Evolutionary conservation across 2,797 vertebrate genomes (phyloP).

Genomic region (Oreochromis mossambicus): DNA sequence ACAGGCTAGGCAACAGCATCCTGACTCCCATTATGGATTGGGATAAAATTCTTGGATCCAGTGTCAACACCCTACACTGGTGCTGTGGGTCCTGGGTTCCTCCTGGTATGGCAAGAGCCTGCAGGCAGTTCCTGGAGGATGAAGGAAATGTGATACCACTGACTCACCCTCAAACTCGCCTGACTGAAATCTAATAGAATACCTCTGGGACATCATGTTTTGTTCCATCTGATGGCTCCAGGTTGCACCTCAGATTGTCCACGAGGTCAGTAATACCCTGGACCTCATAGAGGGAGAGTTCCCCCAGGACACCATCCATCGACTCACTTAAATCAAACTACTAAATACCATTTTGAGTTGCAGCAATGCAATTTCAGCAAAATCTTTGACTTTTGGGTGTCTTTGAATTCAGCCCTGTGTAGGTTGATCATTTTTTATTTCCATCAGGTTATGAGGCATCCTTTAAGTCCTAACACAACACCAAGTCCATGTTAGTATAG

Average conservation of each 20-base stretch:
- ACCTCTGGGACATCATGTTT: accelerated
- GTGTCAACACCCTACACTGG: neutral
- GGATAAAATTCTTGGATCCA: neutral
- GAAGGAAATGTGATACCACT: neutral
- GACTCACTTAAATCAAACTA: accelerated
- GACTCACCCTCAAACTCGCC: accelerated
- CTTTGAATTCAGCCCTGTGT: neutral
- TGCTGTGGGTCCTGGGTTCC: neutral
- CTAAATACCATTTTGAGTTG: neutral
- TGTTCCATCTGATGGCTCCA: neutral
- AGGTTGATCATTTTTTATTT: neutral
- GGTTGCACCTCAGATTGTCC: neutral
- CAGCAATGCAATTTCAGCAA: neutral
- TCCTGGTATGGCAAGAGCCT: neutral
- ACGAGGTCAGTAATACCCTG: neutral
- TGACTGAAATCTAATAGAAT: neutral
- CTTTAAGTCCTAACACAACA: neutral
- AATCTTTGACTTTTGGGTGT: neutral
- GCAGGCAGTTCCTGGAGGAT: neutral
- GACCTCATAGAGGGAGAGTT: neutral
- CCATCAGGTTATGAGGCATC: neutral
- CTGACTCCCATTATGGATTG: neutral
- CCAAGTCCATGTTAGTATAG: neutral
- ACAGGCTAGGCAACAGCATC: neutral
- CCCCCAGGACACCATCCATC: neutral